Conservation (phyloP, 2,113 vertebrate species). For the Pluvialis apricaria region DNA sequence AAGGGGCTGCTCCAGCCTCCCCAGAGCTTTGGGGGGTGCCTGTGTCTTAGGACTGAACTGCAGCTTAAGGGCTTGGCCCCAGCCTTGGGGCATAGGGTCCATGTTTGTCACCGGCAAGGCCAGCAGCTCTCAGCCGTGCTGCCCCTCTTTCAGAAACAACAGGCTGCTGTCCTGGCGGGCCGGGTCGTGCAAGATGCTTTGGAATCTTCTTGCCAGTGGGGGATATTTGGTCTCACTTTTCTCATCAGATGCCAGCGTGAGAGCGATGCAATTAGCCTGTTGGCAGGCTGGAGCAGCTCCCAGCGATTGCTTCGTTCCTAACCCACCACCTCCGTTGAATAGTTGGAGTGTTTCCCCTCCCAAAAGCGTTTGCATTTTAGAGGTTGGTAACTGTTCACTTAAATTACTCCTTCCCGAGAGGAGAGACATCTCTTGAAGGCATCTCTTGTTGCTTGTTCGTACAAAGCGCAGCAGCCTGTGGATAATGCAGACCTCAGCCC, state of each 20-base stretch:
- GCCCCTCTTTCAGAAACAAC: neutral
- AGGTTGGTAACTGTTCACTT: neutral
- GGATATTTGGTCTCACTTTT: neutral
- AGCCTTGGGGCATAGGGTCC: neutral
- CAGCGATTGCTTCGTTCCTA: neutral
- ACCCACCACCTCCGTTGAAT: rapidly evolving
- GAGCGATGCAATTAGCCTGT: rapidly evolving
- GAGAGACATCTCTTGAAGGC: neutral
- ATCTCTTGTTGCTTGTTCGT: neutral
- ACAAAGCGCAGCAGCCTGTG: neutral
- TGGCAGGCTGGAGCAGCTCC: neutral
- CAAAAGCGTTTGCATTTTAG: neutral
- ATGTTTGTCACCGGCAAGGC: neutral
- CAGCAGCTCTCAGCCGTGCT: neutral
- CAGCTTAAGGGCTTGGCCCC: neutral
- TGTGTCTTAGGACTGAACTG: neutral
- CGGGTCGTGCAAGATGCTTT: neutral
- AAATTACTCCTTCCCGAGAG: neutral
- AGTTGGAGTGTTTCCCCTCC: neutral
- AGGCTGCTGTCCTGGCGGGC: neutral
- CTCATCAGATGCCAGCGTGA: rapidly evolving
- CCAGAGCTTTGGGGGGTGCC: rapidly evolving
- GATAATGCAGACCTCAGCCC: neutral
- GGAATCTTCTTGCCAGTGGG: neutral
- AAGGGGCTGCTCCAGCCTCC: neutral